Base-by-base conservation (phyloP, 2,113 vertebrate species). In the Pipra filicauda region DNA sequence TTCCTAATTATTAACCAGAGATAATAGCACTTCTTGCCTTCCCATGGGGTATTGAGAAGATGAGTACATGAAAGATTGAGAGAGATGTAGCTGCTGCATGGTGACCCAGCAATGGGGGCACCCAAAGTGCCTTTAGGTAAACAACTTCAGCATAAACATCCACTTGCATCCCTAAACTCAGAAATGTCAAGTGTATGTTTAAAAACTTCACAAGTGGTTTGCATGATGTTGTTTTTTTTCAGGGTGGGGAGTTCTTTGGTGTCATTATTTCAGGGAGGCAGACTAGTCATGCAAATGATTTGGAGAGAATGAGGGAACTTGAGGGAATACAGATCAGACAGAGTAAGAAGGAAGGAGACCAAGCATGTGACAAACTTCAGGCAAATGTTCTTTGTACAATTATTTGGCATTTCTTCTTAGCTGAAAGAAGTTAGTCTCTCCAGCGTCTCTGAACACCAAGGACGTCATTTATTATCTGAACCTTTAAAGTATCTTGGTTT, bases 351-450 rank as follows among this genome's bases (percentile, higher is more conserved):
- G 55, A 94, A 86, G 64, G 48, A 96, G 51, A 81, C n/a, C 44
- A 84, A 89, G 76, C 92, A 87, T 54, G 49, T 86, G 84, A 89
- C 41, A 79, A 91, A 88, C 51, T 85, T 85, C 43, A 81, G 57
- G 69, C 65, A 24, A 69, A 35, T 85, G 57, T 86, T 91, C 91
- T 88, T 95, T 93, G 51, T 93, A 49, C 2, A 17, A 71, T 88
- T 96, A 91, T 84, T 95, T 93, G 72, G 65, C 61, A 82, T 94
- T 86, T 73, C 76, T 87, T 94, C 76, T 89, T 76, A 89, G 72
- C 86, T 89, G 69, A 78, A 91, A 77, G 52, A 35, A 85, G 61
- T 58, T 62, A 44, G 41, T 72, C n/a, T 85, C 69, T 49, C 43
- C 27, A 62, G 52, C 17, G 73, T 76, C 85, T 65, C 30, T 69